Conservation (phyloP, 2,888 invertebrate genomes). For the Polyommatus icarus region DNA sequence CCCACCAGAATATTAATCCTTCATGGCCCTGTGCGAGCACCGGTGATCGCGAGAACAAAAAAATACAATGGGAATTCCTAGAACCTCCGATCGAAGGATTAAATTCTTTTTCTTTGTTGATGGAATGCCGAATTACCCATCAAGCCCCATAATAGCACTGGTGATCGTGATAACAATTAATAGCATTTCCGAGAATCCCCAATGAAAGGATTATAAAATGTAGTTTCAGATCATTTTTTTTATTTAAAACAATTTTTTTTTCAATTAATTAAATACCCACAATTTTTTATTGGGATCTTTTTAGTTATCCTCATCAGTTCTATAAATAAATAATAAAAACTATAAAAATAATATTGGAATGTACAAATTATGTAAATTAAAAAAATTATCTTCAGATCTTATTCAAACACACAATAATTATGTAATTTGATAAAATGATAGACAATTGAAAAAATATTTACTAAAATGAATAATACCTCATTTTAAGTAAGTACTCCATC, state of each 20-base stretch:
- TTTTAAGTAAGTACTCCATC: background rate
- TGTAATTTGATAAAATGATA: too few relatives aligned
- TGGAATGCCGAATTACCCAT: background rate
- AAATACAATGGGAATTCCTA: too few relatives aligned
- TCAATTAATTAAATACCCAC: too few relatives aligned
- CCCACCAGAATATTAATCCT: background rate
- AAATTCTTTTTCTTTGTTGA: background rate
- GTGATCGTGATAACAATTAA: too few relatives aligned
- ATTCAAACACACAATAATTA: background rate
- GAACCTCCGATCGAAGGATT: too few relatives aligned
- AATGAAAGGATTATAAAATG: background rate
- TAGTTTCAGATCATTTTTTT: background rate
- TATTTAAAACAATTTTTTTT: background rate
- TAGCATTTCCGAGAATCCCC: too few relatives aligned
- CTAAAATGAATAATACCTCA: background rate
- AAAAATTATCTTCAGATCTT: background rate
- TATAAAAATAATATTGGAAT: background rate
- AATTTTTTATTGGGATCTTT: too few relatives aligned
- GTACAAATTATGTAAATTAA: background rate
- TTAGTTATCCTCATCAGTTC: too few relatives aligned
- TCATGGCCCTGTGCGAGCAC: too few relatives aligned
- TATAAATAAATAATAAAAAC: background rate
- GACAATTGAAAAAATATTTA: background rate
- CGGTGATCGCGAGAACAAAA: too few relatives aligned
- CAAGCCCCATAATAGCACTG: too few relatives aligned